A percentile compares a stretch with the other conserved stretches of the same genome.
Conservation (phyloP, 2,797 vertebrate genomes). For the Huso huso region DNA sequence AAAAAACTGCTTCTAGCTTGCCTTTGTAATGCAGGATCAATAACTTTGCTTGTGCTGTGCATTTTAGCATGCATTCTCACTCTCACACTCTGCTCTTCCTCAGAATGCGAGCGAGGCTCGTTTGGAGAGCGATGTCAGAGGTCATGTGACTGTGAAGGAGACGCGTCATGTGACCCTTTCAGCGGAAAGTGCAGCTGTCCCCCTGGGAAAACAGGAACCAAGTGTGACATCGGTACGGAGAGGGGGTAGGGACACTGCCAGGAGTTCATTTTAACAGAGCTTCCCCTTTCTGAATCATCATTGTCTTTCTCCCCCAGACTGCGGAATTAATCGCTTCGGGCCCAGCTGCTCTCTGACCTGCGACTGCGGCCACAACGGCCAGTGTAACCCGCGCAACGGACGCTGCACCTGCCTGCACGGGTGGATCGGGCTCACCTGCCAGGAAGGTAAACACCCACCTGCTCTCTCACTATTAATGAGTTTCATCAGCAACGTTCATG, state of each 20-base stretch:
- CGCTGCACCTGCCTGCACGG: constrained; percentile 67
- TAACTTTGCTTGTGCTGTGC: too few relatives aligned
- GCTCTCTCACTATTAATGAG: too few relatives aligned
- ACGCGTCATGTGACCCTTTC: constrained; percentile 52
- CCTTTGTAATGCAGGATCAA: too few relatives aligned
- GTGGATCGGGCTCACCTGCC: constrained; percentile 67
- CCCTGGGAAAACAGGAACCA: constrained; percentile 67
- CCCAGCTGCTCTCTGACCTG: constrained; percentile 72
- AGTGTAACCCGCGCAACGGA: constrained; percentile 64
- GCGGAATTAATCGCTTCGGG: constrained; percentile 60
- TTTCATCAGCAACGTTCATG: too few relatives aligned
- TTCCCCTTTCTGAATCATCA: background rate
- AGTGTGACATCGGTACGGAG: constrained; percentile 68
- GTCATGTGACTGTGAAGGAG: constrained; percentile 61
- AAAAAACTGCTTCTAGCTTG: too few relatives aligned
- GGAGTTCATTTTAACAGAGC: background rate
- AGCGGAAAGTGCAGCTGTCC: constrained; percentile 75
- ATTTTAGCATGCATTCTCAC: too few relatives aligned
- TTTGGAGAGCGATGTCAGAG: constrained; percentile 63
- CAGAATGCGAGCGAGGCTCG: constrained; percentile 67
- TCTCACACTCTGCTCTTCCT: background rate
- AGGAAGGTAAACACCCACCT: constrained; percentile 60
- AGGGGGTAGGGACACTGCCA: background rate
- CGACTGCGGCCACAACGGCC: constrained; percentile 58
- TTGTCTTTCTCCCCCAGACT: constrained; percentile 51